phyloP scores from a whole-genome alignment of 2,113 vertebrate genomes.

The Laterallus jamaicensis region DNA sequence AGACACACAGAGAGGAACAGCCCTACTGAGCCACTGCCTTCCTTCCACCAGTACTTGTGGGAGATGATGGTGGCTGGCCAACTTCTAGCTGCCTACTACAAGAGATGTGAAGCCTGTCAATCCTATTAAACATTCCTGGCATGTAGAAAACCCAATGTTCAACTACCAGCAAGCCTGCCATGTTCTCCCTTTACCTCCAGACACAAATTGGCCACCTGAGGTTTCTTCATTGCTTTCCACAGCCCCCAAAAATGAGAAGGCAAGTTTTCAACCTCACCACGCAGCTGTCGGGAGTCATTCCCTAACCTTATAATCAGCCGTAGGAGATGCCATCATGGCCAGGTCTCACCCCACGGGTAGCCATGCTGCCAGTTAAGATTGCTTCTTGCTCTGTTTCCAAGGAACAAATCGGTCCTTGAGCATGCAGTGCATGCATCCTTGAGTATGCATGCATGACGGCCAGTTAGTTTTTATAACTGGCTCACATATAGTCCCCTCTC shows the following conservation, averaged over 20 bases:
- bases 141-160: fast-evolving
- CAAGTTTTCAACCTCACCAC: not conserved
- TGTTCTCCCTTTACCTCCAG: not conserved
- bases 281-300: not conserved
- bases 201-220: not conserved
- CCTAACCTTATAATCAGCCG: not conserved
- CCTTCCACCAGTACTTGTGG: not conserved
- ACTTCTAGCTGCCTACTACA: not conserved
- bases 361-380: not conserved
- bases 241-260: not conserved
- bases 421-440: not conserved
- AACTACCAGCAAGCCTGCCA: not conserved
- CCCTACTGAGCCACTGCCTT: not conserved
- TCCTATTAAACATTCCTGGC: not conserved
- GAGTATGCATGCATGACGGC: fast-evolving
- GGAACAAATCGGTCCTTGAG: not conserved
- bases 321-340: not conserved
- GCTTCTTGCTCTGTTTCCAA: not conserved
- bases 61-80: too few relatives aligned
- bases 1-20: fast-evolving
- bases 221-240: not conserved
- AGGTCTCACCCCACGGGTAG: not conserved
- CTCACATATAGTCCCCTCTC: not conserved
- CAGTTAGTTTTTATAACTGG: not conserved
- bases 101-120: not conserved